Conservation (phyloP, 2,113 vertebrate genomes). For the Mungos mungo region DNA sequence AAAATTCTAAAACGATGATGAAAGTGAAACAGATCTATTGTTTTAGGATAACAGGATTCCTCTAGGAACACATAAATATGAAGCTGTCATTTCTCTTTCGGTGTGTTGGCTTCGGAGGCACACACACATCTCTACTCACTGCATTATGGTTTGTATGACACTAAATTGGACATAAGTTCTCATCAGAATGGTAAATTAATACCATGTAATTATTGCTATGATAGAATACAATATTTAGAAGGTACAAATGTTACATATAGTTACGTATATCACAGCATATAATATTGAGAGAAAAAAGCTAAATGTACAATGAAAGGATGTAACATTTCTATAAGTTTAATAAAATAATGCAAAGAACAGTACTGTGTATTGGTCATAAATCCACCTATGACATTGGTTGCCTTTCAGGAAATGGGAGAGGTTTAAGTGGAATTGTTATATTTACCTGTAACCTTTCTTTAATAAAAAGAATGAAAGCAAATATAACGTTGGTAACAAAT, state of each 20-base stretch:
- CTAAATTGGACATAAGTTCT: background rate
- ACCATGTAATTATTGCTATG: constrained; percentile 16
- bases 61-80: background rate
- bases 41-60: background rate
- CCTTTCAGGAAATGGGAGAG: constrained; percentile 23
- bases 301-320: background rate
- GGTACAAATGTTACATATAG: background rate
- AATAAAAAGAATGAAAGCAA: constrained; percentile 65
- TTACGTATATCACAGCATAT: background rate
- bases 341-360: constrained; percentile 21
- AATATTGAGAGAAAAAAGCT: background rate
- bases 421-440: constrained; percentile 36
- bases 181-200: background rate
- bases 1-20: constrained; percentile 22
- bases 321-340: constrained; percentile 27
- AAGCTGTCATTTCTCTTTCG: background rate
- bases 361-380: constrained; percentile 2
- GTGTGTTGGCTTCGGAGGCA: background rate
- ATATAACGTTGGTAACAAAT: background rate
- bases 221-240: constrained; percentile 14
- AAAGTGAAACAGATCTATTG: constrained; percentile 9
- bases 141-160: background rate
- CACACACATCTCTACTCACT: background rate
- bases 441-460: constrained; percentile 64
- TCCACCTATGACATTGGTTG: background rate